These are phyloP conservation scores for Phoenicopterus ruber DNA, from an alignment of 2,113 vertebrate species.

Conservation along the genomic window DNA sequence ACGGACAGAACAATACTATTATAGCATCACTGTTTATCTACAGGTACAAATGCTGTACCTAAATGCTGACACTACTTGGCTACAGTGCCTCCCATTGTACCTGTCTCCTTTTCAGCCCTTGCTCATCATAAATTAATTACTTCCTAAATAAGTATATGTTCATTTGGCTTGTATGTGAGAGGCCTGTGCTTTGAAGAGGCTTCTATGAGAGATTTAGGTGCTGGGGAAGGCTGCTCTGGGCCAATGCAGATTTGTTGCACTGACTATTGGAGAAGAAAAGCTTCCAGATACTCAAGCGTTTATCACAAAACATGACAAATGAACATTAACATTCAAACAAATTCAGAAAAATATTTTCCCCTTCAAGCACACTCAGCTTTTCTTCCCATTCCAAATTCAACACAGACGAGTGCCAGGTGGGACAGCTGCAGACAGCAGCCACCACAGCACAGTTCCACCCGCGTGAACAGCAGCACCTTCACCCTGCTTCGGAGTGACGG, in stretches of 20 bases:
- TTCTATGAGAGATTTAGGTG: not conserved
- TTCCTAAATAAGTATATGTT: not conserved
- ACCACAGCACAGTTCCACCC: not conserved
- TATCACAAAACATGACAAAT: not conserved
- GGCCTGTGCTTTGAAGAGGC: not conserved
- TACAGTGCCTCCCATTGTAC: not conserved
- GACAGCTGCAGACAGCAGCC: not conserved
- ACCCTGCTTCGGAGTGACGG: fast-evolving
- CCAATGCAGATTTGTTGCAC: not conserved
- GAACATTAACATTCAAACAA: not conserved
- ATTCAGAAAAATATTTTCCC: not conserved
- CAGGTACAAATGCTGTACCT: not conserved
- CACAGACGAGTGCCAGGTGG: fast-evolving
- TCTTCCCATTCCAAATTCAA: not conserved
- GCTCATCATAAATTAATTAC: not conserved
- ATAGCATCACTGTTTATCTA: not conserved
- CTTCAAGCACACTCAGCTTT: not conserved
- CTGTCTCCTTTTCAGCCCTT: not conserved
- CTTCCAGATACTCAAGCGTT: not conserved
- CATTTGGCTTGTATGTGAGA: not conserved
- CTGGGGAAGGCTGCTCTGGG: not conserved
- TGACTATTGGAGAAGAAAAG: not conserved
- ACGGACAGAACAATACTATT: not conserved
- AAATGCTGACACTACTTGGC: not conserved
- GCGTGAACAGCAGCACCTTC: fast-evolving